Percentiles rank a stretch among this genome's conserved stretches.
Evolutionary conservation across 1,140 invertebrate genomes (phyloP).

Genomic region (Drosophila varians): DNA sequence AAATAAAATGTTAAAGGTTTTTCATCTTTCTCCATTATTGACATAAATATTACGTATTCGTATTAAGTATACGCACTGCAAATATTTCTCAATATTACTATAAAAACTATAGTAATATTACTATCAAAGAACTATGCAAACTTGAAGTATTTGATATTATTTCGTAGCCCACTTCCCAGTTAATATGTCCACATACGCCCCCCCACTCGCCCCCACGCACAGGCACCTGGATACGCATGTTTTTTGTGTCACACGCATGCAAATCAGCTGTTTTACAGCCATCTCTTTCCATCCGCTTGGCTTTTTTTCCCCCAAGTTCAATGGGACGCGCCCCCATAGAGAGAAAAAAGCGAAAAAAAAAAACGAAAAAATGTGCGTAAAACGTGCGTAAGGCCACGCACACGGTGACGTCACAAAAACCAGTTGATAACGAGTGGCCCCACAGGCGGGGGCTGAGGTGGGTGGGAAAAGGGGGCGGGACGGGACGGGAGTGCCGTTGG

Average conservation of each 20-base stretch:
- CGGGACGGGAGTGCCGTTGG: slow-evolving; percentile 5
- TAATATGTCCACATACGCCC: too few relatives aligned
- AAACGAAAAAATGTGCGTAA: slow-evolving; percentile 38
- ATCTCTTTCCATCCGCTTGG: slow-evolving; percentile 1
- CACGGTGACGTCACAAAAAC: slow-evolving; percentile 69
- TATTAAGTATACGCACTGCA: too few relatives aligned
- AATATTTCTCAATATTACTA: too few relatives aligned
- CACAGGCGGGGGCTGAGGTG: not conserved
- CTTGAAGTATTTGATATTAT: too few relatives aligned
- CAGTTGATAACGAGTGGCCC: slow-evolving; percentile 33
- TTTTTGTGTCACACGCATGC: not conserved
- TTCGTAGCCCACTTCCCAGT: too few relatives aligned
- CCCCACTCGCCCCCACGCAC: not conserved
- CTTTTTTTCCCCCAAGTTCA: slow-evolving; percentile 28
- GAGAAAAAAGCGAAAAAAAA: slow-evolving; percentile 9
- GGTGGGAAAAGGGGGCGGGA: not conserved
- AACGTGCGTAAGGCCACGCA: slow-evolving; percentile 55
- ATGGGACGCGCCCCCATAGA: slow-evolving; percentile 64
- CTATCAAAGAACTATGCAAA: too few relatives aligned
- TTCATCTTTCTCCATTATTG: too few relatives aligned
- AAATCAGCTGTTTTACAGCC: slow-evolving; percentile 43
- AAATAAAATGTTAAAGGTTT: too few relatives aligned
- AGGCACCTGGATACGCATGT: not conserved
- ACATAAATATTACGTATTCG: too few relatives aligned
- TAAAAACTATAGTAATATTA: too few relatives aligned